phyloP scores from a whole-genome alignment of 2,888 invertebrate genomes.

The Cactoblastis cactorum region DNA sequence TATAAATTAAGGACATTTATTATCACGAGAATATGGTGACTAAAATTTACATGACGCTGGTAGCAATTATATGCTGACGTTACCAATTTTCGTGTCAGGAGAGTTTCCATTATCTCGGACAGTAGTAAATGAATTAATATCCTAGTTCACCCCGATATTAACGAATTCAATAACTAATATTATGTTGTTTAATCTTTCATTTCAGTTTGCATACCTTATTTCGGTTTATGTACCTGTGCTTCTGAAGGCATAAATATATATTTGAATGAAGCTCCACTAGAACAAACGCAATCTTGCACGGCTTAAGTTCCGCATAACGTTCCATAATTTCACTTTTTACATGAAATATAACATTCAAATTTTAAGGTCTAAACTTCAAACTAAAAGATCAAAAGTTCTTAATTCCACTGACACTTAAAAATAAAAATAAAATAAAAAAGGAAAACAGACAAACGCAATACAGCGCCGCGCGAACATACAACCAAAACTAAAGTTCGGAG shows the following conservation, averaged over 20 bases:
- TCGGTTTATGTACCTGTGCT: neutral
- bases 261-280: too few relatives aligned
- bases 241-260: conserved; percentile 3
- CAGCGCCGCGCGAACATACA: conserved; percentile 39
- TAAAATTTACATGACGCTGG: neutral
- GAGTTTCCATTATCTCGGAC: conserved; percentile 44
- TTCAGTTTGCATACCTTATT: neutral
- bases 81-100: conserved; percentile 32
- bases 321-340: too few relatives aligned
- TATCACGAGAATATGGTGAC: neutral
- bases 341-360: too few relatives aligned
- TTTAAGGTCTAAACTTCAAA: too few relatives aligned
- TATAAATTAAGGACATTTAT: too few relatives aligned
- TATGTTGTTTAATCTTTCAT: neutral
- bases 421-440: too few relatives aligned
- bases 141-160: conserved; percentile 28
- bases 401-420: too few relatives aligned
- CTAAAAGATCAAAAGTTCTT: too few relatives aligned
- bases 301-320: too few relatives aligned
- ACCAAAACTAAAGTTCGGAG: conserved; percentile 54
- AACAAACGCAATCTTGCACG: too few relatives aligned
- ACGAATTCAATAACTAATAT: conserved; percentile 27
- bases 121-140: conserved; percentile 47
- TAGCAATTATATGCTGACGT: conserved; percentile 20
- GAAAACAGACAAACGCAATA: conserved; percentile 21